Percentiles rank a stretch among this genome's conserved stretches.
Evolutionary conservation across 2,113 vertebrate species (phyloP).

Genomic region (Pelobates fuscus): DNA sequence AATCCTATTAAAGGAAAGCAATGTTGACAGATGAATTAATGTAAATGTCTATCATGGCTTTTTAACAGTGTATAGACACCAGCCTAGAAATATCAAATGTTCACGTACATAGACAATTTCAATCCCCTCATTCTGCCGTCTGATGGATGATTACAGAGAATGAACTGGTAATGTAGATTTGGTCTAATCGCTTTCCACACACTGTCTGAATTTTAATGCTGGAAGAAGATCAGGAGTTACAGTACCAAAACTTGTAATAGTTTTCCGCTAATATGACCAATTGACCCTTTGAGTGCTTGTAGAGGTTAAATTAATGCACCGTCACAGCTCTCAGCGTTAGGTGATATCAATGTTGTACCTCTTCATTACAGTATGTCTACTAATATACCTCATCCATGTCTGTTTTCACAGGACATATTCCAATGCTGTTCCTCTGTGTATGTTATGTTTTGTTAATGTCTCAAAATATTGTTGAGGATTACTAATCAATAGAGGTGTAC

Average conservation of each 20-base stretch:
- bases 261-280: neutral
- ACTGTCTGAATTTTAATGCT: slow-evolving; percentile 45
- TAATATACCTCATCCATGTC: no score
- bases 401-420: no score
- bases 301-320: neutral
- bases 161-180: slow-evolving; percentile 43
- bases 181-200: slow-evolving; percentile 36
- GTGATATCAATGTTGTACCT: no score
- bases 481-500: no score
- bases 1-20: slow-evolving; percentile 48
- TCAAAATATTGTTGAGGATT: no score
- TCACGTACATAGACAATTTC: slow-evolving; percentile 48
- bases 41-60: slow-evolving; percentile 49
- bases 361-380: no score
- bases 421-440: no score
- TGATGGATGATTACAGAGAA: slow-evolving; percentile 48
- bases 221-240: slow-evolving; percentile 12
- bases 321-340: no score
- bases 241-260: slow-evolving; percentile 22
- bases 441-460: no score
- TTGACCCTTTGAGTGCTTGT: neutral
- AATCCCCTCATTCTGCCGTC: slow-evolving; percentile 32
- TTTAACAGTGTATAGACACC: slow-evolving; percentile 42
- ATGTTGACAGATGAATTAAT: slow-evolving; percentile 50
- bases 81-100: slow-evolving; percentile 40